Evolutionary conservation across 1,140 invertebrate species (phyloP), one percentile per base, ranked within the genome.

Genomic region (Asbolus verrucosus): DNA sequence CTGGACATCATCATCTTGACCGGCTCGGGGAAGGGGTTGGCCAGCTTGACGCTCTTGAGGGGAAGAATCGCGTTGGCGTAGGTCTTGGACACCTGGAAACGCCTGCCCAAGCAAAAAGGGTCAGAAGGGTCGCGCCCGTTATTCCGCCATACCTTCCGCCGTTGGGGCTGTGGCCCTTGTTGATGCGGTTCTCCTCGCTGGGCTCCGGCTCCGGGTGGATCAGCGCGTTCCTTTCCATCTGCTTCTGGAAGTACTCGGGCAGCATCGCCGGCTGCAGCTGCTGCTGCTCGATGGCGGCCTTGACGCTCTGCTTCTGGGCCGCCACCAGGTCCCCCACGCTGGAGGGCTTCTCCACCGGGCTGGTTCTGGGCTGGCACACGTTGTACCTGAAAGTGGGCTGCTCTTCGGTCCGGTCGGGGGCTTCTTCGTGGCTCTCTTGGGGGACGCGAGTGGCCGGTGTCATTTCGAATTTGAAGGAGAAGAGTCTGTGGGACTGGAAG

Each of bases 1-100:
- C 77, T 74, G 1, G 77, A 78, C 1, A 73, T 75, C 78, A 80
- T 80, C 19, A 77, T 70, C 54, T 80, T 80, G 3, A 80, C 77
- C 0, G 79, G 77, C 9, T 79, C 75, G 5, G 79, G 77, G 65
- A 80, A 79, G 3, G 78, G 77, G 61, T 74, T 76, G 0, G 77
- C 78, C 39, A 80, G 41, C 21, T 78, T 78, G 4, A 77, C 73
- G 16, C 69, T 62, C 65, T 79, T 80, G 61, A 80, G 41, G n/a
- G 79, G 79, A 15, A 76, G 39, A 2, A 70, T 73, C 6, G 78
- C 31, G 30, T 75, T 76, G 36, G 74, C 72, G 62, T 75, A 77
- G 0, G 76, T 79, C 6, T 72, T 74, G 0, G 77, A 80, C 13
- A 73, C 73, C 36, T 75, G 66, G 38, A 80, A 79, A 19, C 43